Base-by-base conservation (phyloP, 2,888 invertebrate species). In the Eilema griseolum region DNA sequence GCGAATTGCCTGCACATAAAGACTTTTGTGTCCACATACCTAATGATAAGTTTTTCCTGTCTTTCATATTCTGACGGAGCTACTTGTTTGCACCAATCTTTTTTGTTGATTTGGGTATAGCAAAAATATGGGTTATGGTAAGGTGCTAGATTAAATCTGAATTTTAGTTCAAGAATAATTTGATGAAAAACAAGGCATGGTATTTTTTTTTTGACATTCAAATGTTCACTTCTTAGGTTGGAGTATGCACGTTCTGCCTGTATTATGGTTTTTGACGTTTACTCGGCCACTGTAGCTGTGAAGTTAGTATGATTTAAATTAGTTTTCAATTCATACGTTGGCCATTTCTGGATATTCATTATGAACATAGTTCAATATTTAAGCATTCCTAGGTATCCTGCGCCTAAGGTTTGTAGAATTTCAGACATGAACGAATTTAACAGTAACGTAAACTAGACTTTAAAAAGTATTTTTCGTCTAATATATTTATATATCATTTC, bases 61-160 rank as follows among this genome's bases (percentile, higher is more conserved):
- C 7, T 33, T 24, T 31, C 12, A 16, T 56, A 66, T 57, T 66
- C 62, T 61, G 56, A 62, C n/a, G 10, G 23, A 12, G 52, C 61
- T 70, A 70, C 61, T 66, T 67, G 66, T 66, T 70, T 66, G 66
- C 62, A 67, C 62, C 5, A 41, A 20, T 26, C 37, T 20, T 37
- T 66, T 61, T 70, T 61, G 14, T 61, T 67, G 46, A 31, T 59
- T 0, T 46, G 20, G 20, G 24, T 59, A 33, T 26, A 24, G 23
- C 16, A 24, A 23, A 16, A 52, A 12, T 0, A 20, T 28, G 23
- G 26, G 28, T n/a, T 26, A 7, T 37, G 14, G 10, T 37, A 14
- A 37, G n/a, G 16, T 62, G 37, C 16, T 10, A 62, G 16, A 52
- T 62, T 16, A 23, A 37, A 24, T 8, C 33, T 23, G 10, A 52